phyloP scores from a whole-genome alignment of 2,113 vertebrate species.

The Syrrhaptes paradoxus region DNA sequence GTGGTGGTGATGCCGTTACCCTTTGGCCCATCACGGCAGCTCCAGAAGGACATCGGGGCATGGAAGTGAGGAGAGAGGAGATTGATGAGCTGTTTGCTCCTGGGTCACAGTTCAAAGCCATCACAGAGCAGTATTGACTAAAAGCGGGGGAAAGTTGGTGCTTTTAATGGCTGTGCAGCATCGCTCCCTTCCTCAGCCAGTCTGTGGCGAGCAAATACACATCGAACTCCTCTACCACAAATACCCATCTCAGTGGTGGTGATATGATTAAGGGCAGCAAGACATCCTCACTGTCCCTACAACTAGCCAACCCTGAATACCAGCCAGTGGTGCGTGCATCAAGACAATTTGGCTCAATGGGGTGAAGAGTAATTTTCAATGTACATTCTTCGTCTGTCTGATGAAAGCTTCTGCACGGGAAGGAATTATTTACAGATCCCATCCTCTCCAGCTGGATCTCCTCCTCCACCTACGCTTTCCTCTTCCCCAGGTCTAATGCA shows the following conservation, averaged over 20 bases:
- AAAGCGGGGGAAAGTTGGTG: neutral
- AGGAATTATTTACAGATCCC: neutral
- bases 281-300: neutral
- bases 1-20: neutral
- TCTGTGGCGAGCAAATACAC: neutral
- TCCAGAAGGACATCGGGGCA: neutral
- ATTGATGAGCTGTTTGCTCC: neutral
- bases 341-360: neutral
- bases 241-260: neutral
- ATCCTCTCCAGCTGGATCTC: neutral
- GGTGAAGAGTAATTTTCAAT: neutral
- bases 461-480: neutral
- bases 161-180: neutral
- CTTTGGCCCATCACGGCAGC: neutral
- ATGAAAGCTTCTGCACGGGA: neutral
- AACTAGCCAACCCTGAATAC: too few species aligned
- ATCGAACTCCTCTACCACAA: neutral
- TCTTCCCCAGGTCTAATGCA: neutral
- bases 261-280: neutral
- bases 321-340: neutral
- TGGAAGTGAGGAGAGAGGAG: neutral
- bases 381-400: neutral
- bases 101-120: neutral
- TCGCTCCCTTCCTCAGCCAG: neutral
- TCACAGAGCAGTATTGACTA: neutral